Evolutionary conservation across 2,888 invertebrate species (phyloP).

Genomic region (Rhaphigaster nebulosa): DNA sequence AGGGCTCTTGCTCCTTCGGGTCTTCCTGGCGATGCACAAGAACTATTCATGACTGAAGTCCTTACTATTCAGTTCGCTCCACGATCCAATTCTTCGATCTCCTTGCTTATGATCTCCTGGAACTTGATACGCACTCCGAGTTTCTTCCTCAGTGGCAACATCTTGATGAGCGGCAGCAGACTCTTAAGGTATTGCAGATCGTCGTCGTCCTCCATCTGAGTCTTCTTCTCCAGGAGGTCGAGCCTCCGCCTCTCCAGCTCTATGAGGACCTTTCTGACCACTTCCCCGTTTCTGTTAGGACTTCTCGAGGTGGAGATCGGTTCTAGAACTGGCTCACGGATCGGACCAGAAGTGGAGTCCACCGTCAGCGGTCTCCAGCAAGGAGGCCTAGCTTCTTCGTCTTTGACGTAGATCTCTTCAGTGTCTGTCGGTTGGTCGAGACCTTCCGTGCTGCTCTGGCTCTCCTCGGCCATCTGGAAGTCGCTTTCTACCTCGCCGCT

Average conservation of each 20-base stretch:
- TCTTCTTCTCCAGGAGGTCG: constrained; percentile 23
- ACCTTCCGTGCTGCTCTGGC: not conserved
- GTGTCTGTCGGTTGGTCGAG: not conserved
- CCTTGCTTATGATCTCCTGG: constrained; percentile 68
- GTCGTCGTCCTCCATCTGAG: constrained; percentile 67
- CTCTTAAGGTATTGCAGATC: constrained; percentile 69
- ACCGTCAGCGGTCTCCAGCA: not conserved
- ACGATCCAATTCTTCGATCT: constrained; percentile 26
- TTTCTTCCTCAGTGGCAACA: constrained; percentile 68
- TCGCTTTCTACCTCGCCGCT: not conserved
- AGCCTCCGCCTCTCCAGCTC: constrained; percentile 19
- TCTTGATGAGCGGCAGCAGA: constrained; percentile 67
- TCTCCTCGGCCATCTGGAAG: not conserved
- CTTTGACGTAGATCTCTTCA: constrained; percentile 12
- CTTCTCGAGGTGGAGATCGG: not conserved
- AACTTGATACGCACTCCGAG: constrained; percentile 69
- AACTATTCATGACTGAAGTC: not conserved
- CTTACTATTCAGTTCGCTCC: not conserved
- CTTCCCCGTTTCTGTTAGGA: not conserved
- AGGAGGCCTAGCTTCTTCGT: constrained; percentile 10
- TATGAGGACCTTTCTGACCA: not conserved
- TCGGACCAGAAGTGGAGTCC: not conserved
- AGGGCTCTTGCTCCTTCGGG: not conserved
- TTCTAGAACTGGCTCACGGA: not conserved
- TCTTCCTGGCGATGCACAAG: not conserved